These are phyloP conservation scores for Rhinichthys osculus DNA, from an alignment of 2,797 vertebrate species.

Conservation along the genomic window DNA sequence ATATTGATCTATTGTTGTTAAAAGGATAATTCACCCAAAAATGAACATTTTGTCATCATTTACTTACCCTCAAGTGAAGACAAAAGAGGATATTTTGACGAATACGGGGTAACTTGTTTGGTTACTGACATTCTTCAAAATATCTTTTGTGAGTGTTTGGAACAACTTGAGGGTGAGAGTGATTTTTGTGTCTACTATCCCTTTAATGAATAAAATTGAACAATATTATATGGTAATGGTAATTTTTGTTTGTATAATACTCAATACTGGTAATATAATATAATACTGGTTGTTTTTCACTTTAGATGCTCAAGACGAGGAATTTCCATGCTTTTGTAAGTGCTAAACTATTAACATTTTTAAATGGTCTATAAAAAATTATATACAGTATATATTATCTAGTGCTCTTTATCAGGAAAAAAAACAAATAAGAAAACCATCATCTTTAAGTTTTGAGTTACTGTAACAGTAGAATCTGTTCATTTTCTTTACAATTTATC, in stretches of 20 bases:
- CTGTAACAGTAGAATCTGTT: not conserved
- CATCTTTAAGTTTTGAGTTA: not conserved
- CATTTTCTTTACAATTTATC: not conserved
- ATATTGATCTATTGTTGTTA: not conserved
- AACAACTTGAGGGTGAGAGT: too few relatives aligned
- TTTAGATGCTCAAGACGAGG: constrained; percentile 78
- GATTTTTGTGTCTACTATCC: not conserved
- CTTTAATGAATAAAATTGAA: not conserved
- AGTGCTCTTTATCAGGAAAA: not conserved
- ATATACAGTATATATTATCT: not conserved
- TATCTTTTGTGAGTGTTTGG: too few relatives aligned
- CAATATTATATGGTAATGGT: not conserved
- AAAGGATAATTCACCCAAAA: not conserved
- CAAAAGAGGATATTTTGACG: not conserved
- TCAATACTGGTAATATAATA: not conserved
- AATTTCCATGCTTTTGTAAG: constrained; percentile 85
- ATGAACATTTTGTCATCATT: not conserved
- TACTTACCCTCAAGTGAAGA: not conserved
- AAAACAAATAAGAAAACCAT: not conserved
- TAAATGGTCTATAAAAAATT: not conserved
- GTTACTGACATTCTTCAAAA: too few relatives aligned
- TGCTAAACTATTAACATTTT: constrained; percentile 2
- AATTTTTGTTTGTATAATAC: not conserved
- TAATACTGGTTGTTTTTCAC: not conserved
- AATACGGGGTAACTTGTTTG: not conserved